These are phyloP conservation scores for Lamprologus tigripictilis DNA, from an alignment of 2,113 vertebrate species.

Conservation along the genomic window DNA sequence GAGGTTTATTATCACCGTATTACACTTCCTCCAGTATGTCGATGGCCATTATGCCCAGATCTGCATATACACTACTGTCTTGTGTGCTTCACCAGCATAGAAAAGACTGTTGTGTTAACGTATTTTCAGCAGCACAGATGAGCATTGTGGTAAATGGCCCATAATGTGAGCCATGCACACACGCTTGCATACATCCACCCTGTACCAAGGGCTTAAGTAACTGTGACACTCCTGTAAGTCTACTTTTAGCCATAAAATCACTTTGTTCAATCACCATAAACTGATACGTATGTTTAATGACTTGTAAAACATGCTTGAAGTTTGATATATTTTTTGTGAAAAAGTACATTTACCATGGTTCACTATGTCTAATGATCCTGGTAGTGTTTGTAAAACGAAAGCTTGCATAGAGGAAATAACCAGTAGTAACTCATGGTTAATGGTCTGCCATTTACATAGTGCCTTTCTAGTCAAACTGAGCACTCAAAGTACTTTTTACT, in stretches of 20 bases:
- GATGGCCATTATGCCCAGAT: conserved; percentile 15
- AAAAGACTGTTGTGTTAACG: not conserved
- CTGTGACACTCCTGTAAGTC: not conserved
- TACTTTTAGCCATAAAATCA: not conserved
- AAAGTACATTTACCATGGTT: not conserved
- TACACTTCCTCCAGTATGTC: conserved; percentile 45
- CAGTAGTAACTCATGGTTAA: not conserved
- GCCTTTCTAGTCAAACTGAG: not conserved
- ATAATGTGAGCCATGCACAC: not conserved
- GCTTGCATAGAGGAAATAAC: not conserved
- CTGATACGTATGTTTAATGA: not conserved
- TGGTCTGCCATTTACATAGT: not conserved
- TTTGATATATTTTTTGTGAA: not conserved
- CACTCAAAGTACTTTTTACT: not conserved
- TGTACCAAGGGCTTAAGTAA: not conserved
- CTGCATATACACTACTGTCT: conserved; percentile 1
- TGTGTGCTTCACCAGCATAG: not conserved
- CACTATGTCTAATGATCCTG: not conserved
- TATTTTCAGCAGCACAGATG: not conserved
- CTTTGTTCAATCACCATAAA: not conserved
- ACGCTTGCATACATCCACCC: not conserved
- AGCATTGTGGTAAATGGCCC: not conserved
- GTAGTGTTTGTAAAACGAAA: not conserved
- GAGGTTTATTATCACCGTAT: conserved; percentile 57
- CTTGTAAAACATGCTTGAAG: not conserved